phyloP scores from a whole-genome alignment of 2,888 invertebrate species.

The Tachystola acroxantha region DNA sequence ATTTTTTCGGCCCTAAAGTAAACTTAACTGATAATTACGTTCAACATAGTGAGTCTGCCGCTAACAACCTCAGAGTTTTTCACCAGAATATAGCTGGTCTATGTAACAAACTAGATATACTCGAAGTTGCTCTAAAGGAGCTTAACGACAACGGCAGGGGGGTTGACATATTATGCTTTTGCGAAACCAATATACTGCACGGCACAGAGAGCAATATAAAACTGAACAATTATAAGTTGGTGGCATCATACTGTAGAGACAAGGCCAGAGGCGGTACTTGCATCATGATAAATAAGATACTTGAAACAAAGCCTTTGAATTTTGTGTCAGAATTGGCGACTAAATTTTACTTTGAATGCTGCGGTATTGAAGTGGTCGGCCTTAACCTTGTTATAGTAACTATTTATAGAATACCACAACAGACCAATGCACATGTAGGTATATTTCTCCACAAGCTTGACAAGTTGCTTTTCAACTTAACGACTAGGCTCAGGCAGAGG shows the following conservation, averaged over 20 bases:
- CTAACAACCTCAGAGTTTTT: neutral
- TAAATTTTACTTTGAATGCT: slow-evolving; percentile 6
- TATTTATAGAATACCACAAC: slow-evolving; percentile 8
- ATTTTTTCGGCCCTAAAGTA: neutral
- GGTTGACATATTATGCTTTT: slow-evolving; percentile 5
- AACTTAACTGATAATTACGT: too few species aligned
- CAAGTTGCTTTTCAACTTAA: slow-evolving; percentile 2
- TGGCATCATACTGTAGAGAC: slow-evolving; percentile 1
- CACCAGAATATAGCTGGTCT: slow-evolving; percentile 7
- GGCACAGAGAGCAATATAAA: slow-evolving; percentile 3
- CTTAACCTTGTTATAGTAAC: neutral
- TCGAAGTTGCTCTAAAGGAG: slow-evolving; percentile 2
- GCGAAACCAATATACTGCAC: slow-evolving; percentile 5
- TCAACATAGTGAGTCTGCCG: neutral
- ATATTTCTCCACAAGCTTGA: slow-evolving; percentile 8
- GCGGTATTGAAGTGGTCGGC: slow-evolving; percentile 2
- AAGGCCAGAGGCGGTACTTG: slow-evolving; percentile 6
- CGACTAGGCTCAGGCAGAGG: neutral
- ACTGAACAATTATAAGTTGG: slow-evolving; percentile 5
- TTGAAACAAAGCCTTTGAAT: neutral
- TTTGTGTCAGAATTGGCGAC: neutral
- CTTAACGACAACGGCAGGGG: neutral
- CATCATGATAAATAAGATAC: neutral
- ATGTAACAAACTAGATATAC: slow-evolving; percentile 4
- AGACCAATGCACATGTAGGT: neutral